Evolutionary conservation across 35 echinoderm and acorn worm species (phyloP).

Genomic region (Patiria miniata): DNA sequence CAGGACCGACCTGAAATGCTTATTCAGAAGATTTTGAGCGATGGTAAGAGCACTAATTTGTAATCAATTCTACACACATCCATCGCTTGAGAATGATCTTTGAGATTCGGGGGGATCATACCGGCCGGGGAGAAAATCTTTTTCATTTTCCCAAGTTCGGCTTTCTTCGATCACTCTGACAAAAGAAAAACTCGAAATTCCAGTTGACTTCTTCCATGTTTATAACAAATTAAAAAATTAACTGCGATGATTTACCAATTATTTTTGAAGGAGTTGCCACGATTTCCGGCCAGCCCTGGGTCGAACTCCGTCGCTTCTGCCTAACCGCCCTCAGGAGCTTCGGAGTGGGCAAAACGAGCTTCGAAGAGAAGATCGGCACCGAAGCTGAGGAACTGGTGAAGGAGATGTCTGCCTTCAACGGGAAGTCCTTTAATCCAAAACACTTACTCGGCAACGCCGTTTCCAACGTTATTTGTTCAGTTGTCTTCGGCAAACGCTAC

Average conservation of each 20-base stretch:
- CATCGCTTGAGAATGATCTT: no score
- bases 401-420: constrained; percentile 19
- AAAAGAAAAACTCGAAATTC: no score
- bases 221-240: no score
- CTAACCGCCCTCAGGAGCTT: constrained; percentile 69
- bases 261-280: neutral
- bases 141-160: no score
- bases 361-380: constrained; percentile 50
- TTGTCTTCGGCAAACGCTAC: constrained; percentile 17
- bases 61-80: no score
- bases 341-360: constrained; percentile 67
- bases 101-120: no score
- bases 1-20: neutral
- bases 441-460: constrained; percentile 45
- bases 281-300: constrained; percentile 23
- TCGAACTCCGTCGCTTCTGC: constrained; percentile 62
- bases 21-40: no score
- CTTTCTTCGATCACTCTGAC: no score
- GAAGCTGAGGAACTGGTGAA: constrained; percentile 40
- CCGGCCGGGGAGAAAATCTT: no score
- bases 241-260: no score
- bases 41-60: no score
- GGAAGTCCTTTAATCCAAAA: constrained; percentile 45
- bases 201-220: no score
- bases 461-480: constrained; percentile 23